These are phyloP conservation scores for Enteromius trimaculatus DNA, from an alignment of 2,797 vertebrate species.

Conservation along the genomic window DNA sequence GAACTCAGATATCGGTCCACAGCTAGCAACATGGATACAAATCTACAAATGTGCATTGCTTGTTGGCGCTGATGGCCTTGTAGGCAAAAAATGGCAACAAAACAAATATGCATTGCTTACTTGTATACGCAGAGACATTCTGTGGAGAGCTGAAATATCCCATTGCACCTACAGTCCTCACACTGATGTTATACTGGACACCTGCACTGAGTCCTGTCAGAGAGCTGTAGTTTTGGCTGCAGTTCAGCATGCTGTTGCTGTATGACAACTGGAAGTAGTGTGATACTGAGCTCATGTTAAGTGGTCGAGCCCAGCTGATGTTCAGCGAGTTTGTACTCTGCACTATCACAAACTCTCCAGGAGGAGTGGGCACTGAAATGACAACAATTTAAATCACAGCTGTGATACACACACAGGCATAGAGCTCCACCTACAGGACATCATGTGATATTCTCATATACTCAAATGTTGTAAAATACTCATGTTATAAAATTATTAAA, in stretches of 20 bases:
- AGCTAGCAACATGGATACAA: background rate
- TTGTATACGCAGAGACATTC: constrained; percentile 63
- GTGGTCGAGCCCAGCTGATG: constrained; percentile 70
- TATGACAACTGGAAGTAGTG: constrained; percentile 65
- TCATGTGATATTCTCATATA: background rate
- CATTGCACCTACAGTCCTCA: constrained; percentile 57
- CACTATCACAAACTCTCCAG: constrained; percentile 49
- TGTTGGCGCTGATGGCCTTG: background rate
- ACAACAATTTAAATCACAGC: background rate
- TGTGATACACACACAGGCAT: background rate
- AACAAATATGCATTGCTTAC: constrained; percentile 64
- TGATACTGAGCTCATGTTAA: constrained; percentile 56
- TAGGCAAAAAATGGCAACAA: too few relatives aligned
- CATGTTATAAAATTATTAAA: background rate
- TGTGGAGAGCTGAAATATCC: constrained; percentile 64
- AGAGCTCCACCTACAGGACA: background rate
- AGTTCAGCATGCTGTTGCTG: constrained; percentile 39
- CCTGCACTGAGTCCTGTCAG: constrained; percentile 49
- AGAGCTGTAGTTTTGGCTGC: constrained; percentile 19
- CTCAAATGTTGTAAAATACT: background rate
- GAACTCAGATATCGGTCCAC: background rate
- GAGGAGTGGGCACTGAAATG: constrained; percentile 73
- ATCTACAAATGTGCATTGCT: constrained; percentile 52
- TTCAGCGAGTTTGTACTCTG: constrained; percentile 63
- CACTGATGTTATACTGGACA: constrained; percentile 51